These are phyloP conservation scores for Dasypolia templi DNA, from an alignment of 2,888 invertebrate species.

Conservation along the genomic window DNA sequence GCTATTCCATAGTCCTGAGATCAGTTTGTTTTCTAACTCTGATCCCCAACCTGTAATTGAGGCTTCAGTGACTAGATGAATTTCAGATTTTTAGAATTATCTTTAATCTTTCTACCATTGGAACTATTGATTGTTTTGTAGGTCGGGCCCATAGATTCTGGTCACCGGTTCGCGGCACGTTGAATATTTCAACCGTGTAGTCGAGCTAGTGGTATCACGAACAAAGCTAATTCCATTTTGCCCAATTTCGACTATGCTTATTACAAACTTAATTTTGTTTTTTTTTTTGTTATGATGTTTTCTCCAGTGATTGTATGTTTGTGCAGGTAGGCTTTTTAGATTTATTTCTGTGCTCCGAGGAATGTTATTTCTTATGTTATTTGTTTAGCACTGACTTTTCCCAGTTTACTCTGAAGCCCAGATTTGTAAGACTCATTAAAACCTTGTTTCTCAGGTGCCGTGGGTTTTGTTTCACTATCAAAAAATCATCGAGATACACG, in stretches of 20 bases:
- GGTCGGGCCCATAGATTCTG: slow-evolving; percentile 4
- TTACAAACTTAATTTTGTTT: slow-evolving; percentile 9
- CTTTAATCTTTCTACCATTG: slow-evolving; percentile 8
- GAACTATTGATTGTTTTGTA: neutral
- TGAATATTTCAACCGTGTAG: slow-evolving; percentile 1
- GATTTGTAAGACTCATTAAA: no score
- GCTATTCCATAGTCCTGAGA: neutral
- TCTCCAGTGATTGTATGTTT: no score
- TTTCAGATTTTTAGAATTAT: slow-evolving; percentile 5
- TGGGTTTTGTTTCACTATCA: no score
- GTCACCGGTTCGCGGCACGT: neutral
- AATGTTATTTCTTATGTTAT: no score
- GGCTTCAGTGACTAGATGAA: neutral
- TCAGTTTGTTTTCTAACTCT: slow-evolving; percentile 7
- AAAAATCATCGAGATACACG: no score
- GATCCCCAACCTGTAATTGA: slow-evolving; percentile 12
- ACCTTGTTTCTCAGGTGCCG: no score
- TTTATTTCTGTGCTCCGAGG: no score
- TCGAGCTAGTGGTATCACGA: slow-evolving; percentile 1
- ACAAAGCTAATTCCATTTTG: slow-evolving; percentile 14
- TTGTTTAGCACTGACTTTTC: no score
- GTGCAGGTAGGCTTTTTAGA: no score
- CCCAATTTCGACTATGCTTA: slow-evolving; percentile 3
- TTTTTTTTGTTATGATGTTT: no score
- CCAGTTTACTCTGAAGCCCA: no score